Percentiles rank a stretch among this genome's conserved stretches.
These are phyloP conservation scores for Dermatemys mawii DNA, from an alignment of 2,113 vertebrate genomes.

Conservation along the genomic window DNA sequence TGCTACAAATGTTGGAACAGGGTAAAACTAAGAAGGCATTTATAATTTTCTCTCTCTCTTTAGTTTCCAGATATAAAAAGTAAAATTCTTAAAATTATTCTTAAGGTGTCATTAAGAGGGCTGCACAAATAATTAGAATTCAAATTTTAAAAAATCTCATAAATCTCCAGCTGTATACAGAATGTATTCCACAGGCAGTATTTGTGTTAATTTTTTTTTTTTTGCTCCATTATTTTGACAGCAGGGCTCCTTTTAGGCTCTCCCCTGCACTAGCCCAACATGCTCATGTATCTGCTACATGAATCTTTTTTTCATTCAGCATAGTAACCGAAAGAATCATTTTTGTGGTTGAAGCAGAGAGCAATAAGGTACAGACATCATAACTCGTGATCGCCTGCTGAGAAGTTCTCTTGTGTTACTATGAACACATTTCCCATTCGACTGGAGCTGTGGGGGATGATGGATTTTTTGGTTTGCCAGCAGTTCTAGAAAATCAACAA, in stretches of 20 bases:
- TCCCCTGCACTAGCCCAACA: neutral
- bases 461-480: neutral
- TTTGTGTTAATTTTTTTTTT: neutral
- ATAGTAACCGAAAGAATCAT: neutral
- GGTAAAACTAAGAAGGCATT: constrained; percentile 21
- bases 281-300: neutral
- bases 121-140: neutral
- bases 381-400: neutral
- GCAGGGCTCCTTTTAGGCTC: neutral
- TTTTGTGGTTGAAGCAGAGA: neutral
- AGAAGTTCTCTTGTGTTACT: neutral
- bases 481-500: neutral
- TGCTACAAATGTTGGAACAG: constrained; percentile 42
- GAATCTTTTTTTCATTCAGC: neutral
- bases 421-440: neutral
- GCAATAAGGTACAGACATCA: neutral
- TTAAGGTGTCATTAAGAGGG: constrained; percentile 21
- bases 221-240: neutral
- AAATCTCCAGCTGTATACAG: neutral
- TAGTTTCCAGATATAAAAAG: constrained; percentile 24
- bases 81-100: constrained; percentile 25
- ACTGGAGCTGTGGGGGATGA: neutral
- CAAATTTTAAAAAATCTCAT: neutral
- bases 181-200: neutral
- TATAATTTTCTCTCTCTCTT: constrained; percentile 2